Percentiles rank a stretch among this genome's conserved stretches.
These are phyloP conservation scores for Holacanthus passer DNA, from an alignment of 2,113 vertebrate genomes.

Conservation along the genomic window DNA sequence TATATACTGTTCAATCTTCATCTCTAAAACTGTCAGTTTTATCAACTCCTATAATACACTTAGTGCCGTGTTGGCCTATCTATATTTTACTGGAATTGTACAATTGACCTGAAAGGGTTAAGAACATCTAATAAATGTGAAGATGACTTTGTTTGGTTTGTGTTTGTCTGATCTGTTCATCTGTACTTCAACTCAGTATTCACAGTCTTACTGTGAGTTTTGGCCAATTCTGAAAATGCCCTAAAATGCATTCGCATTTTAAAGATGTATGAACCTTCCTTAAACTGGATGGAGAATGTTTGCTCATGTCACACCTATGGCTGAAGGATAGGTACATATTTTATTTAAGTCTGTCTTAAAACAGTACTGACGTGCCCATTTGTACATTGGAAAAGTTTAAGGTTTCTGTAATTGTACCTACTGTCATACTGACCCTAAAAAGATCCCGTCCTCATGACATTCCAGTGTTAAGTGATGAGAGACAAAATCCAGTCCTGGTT, in stretches of 20 bases:
- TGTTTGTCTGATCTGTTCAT: too few species aligned
- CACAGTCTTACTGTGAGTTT: background rate
- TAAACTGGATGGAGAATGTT: background rate
- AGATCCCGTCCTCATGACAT: background rate
- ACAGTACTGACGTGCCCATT: background rate
- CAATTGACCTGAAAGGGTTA: slow-evolving; percentile 3
- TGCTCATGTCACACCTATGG: background rate
- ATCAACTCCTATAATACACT: background rate
- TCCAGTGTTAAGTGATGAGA: background rate
- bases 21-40: background rate
- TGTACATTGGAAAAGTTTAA: background rate
- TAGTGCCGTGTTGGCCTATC: slow-evolving; percentile 9
- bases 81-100: slow-evolving; percentile 24
- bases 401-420: background rate
- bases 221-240: background rate
- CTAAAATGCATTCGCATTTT: background rate
- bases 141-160: background rate
- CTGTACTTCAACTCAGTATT: background rate
- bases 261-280: background rate
- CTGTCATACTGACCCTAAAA: background rate
- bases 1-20: background rate
- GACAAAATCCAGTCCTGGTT: background rate
- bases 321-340: background rate
- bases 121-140: slow-evolving; percentile 55
- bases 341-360: background rate